Base-by-base conservation (phyloP, 1,140 invertebrate species). In the Drosophila bocqueti region DNA sequence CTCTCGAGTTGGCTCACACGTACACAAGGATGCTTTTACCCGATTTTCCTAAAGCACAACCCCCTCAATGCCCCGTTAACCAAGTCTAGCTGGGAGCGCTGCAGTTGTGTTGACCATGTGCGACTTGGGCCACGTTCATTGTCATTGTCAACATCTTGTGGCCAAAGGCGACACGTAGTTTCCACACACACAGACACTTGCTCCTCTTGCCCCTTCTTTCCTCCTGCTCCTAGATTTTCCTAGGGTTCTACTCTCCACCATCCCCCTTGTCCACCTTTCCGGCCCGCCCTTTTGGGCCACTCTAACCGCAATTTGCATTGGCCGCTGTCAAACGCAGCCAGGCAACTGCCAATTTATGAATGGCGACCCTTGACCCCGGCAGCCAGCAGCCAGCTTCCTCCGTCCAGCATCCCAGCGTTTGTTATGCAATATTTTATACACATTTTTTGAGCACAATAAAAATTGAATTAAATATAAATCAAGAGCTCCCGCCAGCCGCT, bases 391-490 rank as follows among this genome's bases (percentile, higher is more conserved):
- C 49, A 52, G 15, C 9, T 2, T n/a, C 21, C 21, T 15, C 0
- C 5, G 46, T 26, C 24, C 47, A 29, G 47, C 47, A 15, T 6
- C n/a, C 52, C 81, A 49, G 21, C 72, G 66, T 73, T 77, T 80
- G 77, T 80, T 73, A 62, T 63, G 79, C 71, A 65, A 87, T 89
- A 81, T 84, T 90, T 90, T 89, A 90, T 76, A 75, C 66, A 79
- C 69, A 84, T 84, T 89, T 89, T 87, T 87, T 81, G 71, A 81
- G 78, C 78, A 84, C 85, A 90, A 84, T 90, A 89, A 89, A 90
- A 89, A 89, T 89, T 90, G 85, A 84, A 89, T 89, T 84, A 89
- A 89, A 89, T 90, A 90, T 89, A 89, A 89, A 89, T 89, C 84
- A 89, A 59, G 50, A 29, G 43, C 64, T 43, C 18, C 21, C 31